Evolutionary conservation across 2,113 vertebrate genomes (phyloP).

Genomic region (Pao palembangensis): DNA sequence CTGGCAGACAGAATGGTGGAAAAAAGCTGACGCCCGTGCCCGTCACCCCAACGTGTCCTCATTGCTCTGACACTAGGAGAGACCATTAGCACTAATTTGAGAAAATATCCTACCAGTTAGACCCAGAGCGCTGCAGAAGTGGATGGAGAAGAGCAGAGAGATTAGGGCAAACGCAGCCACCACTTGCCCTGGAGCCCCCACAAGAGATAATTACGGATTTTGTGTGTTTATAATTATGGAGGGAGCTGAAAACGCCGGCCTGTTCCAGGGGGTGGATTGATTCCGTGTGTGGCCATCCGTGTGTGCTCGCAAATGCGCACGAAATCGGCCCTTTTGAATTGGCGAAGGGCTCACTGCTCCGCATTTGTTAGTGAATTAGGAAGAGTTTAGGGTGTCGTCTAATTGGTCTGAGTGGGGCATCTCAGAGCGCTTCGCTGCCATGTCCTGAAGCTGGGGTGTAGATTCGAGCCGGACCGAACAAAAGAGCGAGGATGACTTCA

Average conservation of each 20-base stretch:
- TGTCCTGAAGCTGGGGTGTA: slow-evolving; percentile 35
- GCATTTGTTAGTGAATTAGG: slow-evolving; percentile 70
- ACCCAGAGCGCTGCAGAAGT: slow-evolving; percentile 58
- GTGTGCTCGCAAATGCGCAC: slow-evolving; percentile 41
- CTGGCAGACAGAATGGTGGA: slow-evolving; percentile 53
- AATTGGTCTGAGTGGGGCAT: slow-evolving; percentile 59
- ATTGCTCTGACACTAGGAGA: slow-evolving; percentile 66
- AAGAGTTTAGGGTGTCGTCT: slow-evolving; percentile 64
- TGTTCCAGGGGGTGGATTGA: slow-evolving; percentile 64
- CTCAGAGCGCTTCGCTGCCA: slow-evolving; percentile 35
- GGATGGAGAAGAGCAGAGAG: slow-evolving; percentile 44
- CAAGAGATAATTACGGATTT: slow-evolving; percentile 72
- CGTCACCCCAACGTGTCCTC: slow-evolving; percentile 55
- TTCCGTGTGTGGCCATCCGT: slow-evolving; percentile 69
- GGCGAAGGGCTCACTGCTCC: slow-evolving; percentile 55
- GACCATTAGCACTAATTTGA: slow-evolving; percentile 69
- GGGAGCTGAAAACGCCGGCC: slow-evolving; percentile 62
- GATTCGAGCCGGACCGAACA: not conserved
- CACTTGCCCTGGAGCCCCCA: slow-evolving; percentile 51
- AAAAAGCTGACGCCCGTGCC: slow-evolving; percentile 43
- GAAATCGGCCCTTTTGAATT: slow-evolving; percentile 58
- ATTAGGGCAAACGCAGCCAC: slow-evolving; percentile 56
- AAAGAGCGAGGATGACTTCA: slow-evolving; percentile 6
- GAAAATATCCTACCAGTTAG: slow-evolving; percentile 70
- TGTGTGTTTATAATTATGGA: slow-evolving; percentile 68